Base-by-base conservation (phyloP, 1,140 invertebrate genomes). In the Drosophila setifemur region DNA sequence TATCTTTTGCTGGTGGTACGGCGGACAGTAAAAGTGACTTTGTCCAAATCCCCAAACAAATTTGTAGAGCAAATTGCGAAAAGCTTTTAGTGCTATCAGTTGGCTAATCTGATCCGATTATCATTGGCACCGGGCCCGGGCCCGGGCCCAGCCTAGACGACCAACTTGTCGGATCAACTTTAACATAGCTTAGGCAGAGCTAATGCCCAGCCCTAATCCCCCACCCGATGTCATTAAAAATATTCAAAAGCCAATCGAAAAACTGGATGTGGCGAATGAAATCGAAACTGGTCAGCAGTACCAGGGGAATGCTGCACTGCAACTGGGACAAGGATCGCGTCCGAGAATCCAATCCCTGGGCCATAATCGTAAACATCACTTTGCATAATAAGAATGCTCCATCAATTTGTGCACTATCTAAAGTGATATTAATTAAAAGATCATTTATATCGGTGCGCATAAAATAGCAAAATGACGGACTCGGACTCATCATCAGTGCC, bases 371-470 rank as follows among this genome's bases (percentile, higher is more conserved):
- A 86, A 82, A 86, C 86, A 89, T 89, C 86, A 86, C 81, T 88
- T 89, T 88, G 81, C 86, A 89, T 89, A 86, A 89, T 71, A 86
- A 86, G 77, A 86, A 89, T 78, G 86, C 86, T 88, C 73, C 86
- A 89, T 89, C 86, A 88, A 89, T 89, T 89, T 67, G 57, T 54
- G 47, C 45, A 61, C 83, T 88, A 88, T 88, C 83, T 88, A 83
- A 88, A 88, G 83, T 88, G 83, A 88, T 88, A 88, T 88, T 88
- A 88, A 88, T 88, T 88, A 83, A 88, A 88, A 88, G 85, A 83
- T 88, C 83, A 88, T 88, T 88, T 88, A 88, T 88, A 88, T 88
- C 83, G 77, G 67, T 83, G 85, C 71, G 81, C 85, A 83, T 88
- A 88, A 88, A 88, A 88, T 88, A 88, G 83, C 74, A 70, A 83